Conservation (phyloP, 2,113 vertebrate genomes). For the Marcusenius ussheri region DNA sequence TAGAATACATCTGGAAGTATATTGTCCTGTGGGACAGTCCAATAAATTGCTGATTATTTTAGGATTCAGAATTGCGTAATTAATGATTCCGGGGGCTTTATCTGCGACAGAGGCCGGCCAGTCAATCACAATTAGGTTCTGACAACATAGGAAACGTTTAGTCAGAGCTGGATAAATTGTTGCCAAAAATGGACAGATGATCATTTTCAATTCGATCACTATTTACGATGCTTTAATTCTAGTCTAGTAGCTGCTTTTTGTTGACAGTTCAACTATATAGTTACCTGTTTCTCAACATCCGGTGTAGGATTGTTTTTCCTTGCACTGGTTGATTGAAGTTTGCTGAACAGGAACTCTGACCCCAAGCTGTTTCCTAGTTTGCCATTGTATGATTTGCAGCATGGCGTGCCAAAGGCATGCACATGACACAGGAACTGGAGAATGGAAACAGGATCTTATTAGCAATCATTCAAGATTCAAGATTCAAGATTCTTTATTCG, state of each 20-base stretch:
- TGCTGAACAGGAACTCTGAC: not conserved
- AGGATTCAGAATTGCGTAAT: not conserved
- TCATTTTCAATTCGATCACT: not conserved
- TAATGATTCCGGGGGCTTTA: not conserved
- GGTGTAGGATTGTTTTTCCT: not conserved
- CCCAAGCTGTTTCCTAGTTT: not conserved
- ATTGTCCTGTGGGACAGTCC: not conserved
- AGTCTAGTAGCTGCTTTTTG: not conserved
- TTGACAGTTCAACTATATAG: not conserved
- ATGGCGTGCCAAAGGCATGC: not conserved
- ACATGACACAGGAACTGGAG: not conserved
- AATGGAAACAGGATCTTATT: not conserved
- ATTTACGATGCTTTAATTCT: not conserved
- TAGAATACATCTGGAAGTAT: not conserved
- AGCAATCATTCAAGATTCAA: too few relatives aligned
- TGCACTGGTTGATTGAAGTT: not conserved
- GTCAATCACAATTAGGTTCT: not conserved
- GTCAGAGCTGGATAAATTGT: not conserved
- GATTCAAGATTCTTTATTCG: too few relatives aligned
- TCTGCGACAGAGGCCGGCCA: not conserved
- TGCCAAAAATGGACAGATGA: not conserved
- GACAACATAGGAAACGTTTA: not conserved
- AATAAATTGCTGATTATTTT: not conserved
- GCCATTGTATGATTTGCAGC: not conserved
- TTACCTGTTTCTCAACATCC: not conserved